phyloP scores from a whole-genome alignment of 2,888 invertebrate species.

The Gari tellinella region DNA sequence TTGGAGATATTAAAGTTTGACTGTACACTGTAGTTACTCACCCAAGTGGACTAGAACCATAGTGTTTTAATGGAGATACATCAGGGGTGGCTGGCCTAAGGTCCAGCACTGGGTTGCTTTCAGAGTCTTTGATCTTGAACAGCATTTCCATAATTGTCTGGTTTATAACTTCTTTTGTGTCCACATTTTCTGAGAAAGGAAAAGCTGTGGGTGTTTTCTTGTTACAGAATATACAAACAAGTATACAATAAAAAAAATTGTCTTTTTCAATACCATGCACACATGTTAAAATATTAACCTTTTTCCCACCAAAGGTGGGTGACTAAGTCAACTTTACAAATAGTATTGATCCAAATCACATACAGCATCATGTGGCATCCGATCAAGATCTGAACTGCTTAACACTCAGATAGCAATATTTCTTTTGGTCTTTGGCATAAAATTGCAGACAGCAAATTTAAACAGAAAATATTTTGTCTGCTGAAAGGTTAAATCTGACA shows the following conservation, averaged over 20 bases:
- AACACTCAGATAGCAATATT: too few relatives aligned
- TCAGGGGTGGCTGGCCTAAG: conserved; percentile 63
- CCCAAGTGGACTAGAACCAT: conserved; percentile 71
- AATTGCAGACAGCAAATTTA: too few relatives aligned
- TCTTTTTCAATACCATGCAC: background rate
- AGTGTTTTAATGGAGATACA: conserved; percentile 69
- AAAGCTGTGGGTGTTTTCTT: background rate
- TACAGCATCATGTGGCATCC: too few relatives aligned
- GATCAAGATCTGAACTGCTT: too few relatives aligned
- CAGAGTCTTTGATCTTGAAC: conserved; percentile 68
- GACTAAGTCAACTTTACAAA: too few relatives aligned
- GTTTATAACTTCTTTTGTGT: conserved; percentile 79
- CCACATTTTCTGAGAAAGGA: conserved; percentile 56
- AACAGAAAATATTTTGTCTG: too few relatives aligned
- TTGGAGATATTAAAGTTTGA: too few relatives aligned
- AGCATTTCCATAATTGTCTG: conserved; percentile 83
- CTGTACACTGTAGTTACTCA: conserved; percentile 25
- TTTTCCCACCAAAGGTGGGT: too few relatives aligned
- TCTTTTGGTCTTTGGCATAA: too few relatives aligned
- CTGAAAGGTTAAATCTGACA: too few relatives aligned
- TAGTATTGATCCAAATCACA: too few relatives aligned
- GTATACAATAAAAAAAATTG: background rate
- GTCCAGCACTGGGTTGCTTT: conserved; percentile 72
- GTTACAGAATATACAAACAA: background rate
- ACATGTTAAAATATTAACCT: too few relatives aligned